Conservation (phyloP, 1,140 invertebrate genomes). For the honey bee (Apis mellifera) region Amel_HAv3.1 CM009931.2:3082001-3082500, state of each 20-base stretch:
- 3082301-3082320: slow-evolving; percentile 21
- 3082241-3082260: neutral
- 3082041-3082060: neutral
- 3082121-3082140: slow-evolving; percentile 20
- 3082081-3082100: slow-evolving; percentile 45
- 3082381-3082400: neutral
- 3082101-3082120: slow-evolving; percentile 41
- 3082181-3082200: slow-evolving; percentile 48
- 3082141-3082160: slow-evolving; percentile 56
- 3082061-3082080: slow-evolving; percentile 52
- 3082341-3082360: slow-evolving; percentile 1
- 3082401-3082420: neutral
- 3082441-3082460: neutral
- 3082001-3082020: neutral
- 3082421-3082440: neutral
- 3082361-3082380: neutral
- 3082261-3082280: neutral
- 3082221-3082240: neutral
- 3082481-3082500: too few species aligned
- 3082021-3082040: neutral
- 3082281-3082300: slow-evolving; percentile 7
- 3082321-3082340: slow-evolving; percentile 37
- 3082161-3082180: slow-evolving; percentile 47
- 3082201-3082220: slow-evolving; percentile 2
- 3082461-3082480: too few species aligned